These are phyloP conservation scores for Drosophila fuyamai DNA, from an alignment of 1,140 invertebrate species.

Conservation along the genomic window DNA sequence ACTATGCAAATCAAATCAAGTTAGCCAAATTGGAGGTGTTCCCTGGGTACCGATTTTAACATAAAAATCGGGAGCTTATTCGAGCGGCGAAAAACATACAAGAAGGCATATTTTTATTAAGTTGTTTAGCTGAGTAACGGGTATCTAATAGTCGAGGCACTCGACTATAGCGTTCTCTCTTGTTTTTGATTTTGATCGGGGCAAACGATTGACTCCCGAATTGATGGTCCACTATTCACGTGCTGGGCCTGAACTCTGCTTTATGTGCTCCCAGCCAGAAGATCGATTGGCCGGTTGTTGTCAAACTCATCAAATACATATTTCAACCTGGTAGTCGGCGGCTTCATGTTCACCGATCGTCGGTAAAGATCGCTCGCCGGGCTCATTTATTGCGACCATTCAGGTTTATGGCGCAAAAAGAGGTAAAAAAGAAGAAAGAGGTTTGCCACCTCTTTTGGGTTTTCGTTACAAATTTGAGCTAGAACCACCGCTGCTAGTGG, in stretches of 20 bases:
- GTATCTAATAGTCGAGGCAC: too few relatives aligned
- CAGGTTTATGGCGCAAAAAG: slow-evolving; percentile 39
- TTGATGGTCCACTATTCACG: slow-evolving; percentile 63
- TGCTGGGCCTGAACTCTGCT: slow-evolving; percentile 35
- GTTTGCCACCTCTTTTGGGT: slow-evolving; percentile 33
- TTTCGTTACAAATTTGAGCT: slow-evolving; percentile 44
- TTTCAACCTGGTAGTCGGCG: slow-evolving; percentile 56
- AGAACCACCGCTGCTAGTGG: slow-evolving; percentile 3
- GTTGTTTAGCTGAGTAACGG: too few relatives aligned
- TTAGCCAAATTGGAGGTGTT: too few relatives aligned
- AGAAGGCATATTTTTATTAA: too few relatives aligned
- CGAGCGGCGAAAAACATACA: too few relatives aligned
- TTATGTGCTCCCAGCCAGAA: slow-evolving; percentile 64
- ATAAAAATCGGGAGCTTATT: too few relatives aligned
- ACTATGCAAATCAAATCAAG: too few relatives aligned
- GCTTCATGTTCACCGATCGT: slow-evolving; percentile 63
- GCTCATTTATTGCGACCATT: slow-evolving; percentile 62
- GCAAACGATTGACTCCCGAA: slow-evolving; percentile 71
- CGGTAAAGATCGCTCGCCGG: slow-evolving; percentile 59
- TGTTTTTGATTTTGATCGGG: slow-evolving; percentile 73
- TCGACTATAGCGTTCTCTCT: too few relatives aligned
- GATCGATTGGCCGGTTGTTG: slow-evolving; percentile 77
- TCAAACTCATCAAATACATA: slow-evolving; percentile 79
- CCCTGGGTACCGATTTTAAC: too few relatives aligned
- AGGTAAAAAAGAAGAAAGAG: background rate